These are phyloP conservation scores for Hymenochirus boettgeri DNA, from an alignment of 2,113 vertebrate species.

Conservation along the genomic window DNA sequence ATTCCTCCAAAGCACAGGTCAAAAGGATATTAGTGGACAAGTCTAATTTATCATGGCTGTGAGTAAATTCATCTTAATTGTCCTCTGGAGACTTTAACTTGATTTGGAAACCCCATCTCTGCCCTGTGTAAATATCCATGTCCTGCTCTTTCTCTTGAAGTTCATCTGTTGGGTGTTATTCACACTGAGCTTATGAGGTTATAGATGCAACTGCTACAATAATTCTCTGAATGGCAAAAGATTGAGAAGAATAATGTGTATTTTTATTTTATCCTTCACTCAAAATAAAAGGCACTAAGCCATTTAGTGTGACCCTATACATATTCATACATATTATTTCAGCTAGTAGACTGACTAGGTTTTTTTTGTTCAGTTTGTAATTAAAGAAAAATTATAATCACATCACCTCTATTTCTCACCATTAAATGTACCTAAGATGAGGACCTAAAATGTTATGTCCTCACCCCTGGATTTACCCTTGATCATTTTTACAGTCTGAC, in stretches of 20 bases:
- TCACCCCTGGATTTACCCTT: too few species aligned
- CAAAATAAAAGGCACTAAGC: background rate
- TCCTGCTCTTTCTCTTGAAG: background rate
- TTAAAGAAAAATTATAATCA: too few species aligned
- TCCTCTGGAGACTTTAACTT: constrained; percentile 10
- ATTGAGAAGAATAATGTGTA: background rate
- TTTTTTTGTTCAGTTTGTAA: too few species aligned
- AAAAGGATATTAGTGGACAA: constrained; percentile 12
- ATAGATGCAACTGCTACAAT: background rate
- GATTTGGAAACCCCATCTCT: constrained; percentile 14
- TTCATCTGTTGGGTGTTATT: constrained; percentile 30
- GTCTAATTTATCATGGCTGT: constrained; percentile 26
- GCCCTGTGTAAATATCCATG: constrained; percentile 25
- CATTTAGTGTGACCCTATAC: too few species aligned
- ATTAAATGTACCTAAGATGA: too few species aligned
- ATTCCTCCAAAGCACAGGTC: constrained; percentile 11
- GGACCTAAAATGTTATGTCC: too few species aligned
- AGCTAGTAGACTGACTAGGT: too few species aligned
- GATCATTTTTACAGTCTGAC: too few species aligned
- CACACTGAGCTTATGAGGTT: background rate
- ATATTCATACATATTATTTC: too few species aligned
- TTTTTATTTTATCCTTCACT: constrained; percentile 8
- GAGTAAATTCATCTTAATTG: constrained; percentile 15
- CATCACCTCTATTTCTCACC: too few species aligned
- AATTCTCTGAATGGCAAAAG: constrained; percentile 5